A percentile compares a stretch with the other conserved stretches of the same genome.
Conservation (phyloP, 2,888 invertebrate genomes). For the Eumacrocentrus americanus region DNA sequence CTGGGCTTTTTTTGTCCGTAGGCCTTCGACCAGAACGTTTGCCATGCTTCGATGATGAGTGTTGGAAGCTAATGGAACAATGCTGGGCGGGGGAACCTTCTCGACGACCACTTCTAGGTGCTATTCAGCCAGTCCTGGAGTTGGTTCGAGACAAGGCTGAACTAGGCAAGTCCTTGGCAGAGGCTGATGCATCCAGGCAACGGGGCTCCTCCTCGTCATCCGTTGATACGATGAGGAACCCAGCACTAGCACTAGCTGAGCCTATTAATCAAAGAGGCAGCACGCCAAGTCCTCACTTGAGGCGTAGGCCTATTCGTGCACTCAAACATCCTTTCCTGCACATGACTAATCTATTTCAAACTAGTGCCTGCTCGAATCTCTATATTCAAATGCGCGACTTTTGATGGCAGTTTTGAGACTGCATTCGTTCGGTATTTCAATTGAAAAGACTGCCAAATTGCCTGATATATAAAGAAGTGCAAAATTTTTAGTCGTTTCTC, state of each 20-base stretch:
- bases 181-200: slow-evolving; percentile 38
- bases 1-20: slow-evolving; percentile 53
- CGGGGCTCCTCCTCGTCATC: slow-evolving; percentile 38
- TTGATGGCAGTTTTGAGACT: too few species aligned
- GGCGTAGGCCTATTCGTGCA: slow-evolving; percentile 43
- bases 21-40: slow-evolving; percentile 83
- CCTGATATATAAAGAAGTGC: too few species aligned
- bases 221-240: slow-evolving; percentile 42
- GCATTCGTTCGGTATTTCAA: too few species aligned
- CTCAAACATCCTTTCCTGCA: slow-evolving; percentile 52
- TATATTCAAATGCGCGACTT: slow-evolving; percentile 56
- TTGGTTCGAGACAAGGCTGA: slow-evolving; percentile 61
- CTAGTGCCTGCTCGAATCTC: slow-evolving; percentile 52
- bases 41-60: slow-evolving; percentile 75
- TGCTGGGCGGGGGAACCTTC: slow-evolving; percentile 83
- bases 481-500: too few species aligned
- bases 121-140: slow-evolving; percentile 74
- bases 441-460: too few species aligned
- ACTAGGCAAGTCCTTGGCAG: slow-evolving; percentile 49
- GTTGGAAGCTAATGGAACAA: slow-evolving; percentile 83
- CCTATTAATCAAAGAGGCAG: slow-evolving; percentile 58
- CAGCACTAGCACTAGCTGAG: slow-evolving; percentile 52
- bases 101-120: slow-evolving; percentile 77
- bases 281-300: slow-evolving; percentile 43
- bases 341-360: slow-evolving; percentile 53